Evolutionary conservation across 2,797 vertebrate genomes (phyloP).

Genomic region (Pangasius sanitwongsei): DNA sequence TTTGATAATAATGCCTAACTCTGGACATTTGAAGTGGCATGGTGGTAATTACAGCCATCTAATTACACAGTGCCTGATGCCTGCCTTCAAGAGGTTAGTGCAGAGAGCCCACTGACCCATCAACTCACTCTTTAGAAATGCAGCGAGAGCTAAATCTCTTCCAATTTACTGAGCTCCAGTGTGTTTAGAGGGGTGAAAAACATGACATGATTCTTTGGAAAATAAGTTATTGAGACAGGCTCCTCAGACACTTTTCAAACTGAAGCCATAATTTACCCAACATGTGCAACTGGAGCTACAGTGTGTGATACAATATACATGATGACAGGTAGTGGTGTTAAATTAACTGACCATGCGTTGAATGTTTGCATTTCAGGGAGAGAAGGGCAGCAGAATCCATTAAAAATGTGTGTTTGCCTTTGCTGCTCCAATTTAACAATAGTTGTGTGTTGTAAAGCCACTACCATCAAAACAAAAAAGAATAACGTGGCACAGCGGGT

Average conservation of each 20-base stretch:
- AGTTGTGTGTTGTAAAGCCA: background rate
- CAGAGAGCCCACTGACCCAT: constrained; percentile 63
- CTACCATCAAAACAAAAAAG: constrained; percentile 5
- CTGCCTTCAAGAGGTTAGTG: constrained; percentile 59
- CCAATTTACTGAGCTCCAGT: constrained; percentile 50
- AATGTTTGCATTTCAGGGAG: constrained; percentile 29
- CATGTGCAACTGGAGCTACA: constrained; percentile 28
- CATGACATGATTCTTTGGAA: constrained; percentile 52
- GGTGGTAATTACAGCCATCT: constrained; percentile 66
- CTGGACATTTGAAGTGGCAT: constrained; percentile 68
- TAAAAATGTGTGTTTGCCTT: background rate
- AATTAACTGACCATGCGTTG: constrained; percentile 18
- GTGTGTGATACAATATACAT: constrained; percentile 37
- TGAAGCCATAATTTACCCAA: constrained; percentile 49
- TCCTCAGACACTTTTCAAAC: constrained; percentile 39
- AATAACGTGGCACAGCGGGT: background rate
- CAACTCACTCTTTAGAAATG: constrained; percentile 56
- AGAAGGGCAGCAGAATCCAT: background rate
- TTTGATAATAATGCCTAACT: constrained; percentile 61
- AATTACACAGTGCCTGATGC: constrained; percentile 65
- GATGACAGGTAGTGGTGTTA: constrained; percentile 34
- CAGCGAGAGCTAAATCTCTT: constrained; percentile 54
- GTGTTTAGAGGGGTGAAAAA: constrained; percentile 44
- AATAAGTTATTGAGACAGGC: constrained; percentile 53
- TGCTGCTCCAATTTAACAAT: constrained; percentile 9